Evolutionary conservation across 2,888 invertebrate genomes (phyloP), one percentile per base, ranked within the genome.

Genomic region (Heteromurus nitidus): DNA sequence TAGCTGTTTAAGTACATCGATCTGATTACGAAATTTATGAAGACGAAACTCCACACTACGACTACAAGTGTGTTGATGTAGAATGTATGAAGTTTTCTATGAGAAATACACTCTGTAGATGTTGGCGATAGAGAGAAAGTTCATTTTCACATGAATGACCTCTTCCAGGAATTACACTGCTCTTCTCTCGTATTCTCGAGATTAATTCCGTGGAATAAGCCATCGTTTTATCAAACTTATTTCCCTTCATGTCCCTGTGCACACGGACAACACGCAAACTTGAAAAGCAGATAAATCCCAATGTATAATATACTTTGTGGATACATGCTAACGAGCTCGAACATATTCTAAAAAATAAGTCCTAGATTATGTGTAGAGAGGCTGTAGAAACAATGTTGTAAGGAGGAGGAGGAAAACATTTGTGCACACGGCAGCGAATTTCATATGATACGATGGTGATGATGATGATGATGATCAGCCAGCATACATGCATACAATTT

Each of bases 381-480:
- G 26, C 1, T 26, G 26, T 26, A 13, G 16, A 55, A 55, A 55
- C 9, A 55, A 11, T 11, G 26, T 11, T 26, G 26, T 1, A 1
- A 20, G 11, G 55, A 26, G 13, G 26, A 3, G 26, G 55, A 18
- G 36, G 22, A 31, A 30, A 30, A 62, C 5, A 16, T 62, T 31
- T 31, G 62, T 62, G 62, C 62, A 31, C 31, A 30, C 62, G 16
- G 20, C 16, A 31, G 31, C 18, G 20, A 16, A 24, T 62, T 30
- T n/a, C 31, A 13, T 55, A 11, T 22, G 20, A 5, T 36, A 36
- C 13, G 36, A 13, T 36, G 13, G 36, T n/a, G 50, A 44, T 44
- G 44, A n/a, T n/a, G n/a, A 44, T 44, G 44, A 50, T 55, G 24
- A 55, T 20, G 55, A 55, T 55, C 55, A 24, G 9, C 26, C 55